Evolutionary conservation across 2,888 invertebrate genomes (phyloP).

Genomic region (Drosophila eohydei): DNA sequence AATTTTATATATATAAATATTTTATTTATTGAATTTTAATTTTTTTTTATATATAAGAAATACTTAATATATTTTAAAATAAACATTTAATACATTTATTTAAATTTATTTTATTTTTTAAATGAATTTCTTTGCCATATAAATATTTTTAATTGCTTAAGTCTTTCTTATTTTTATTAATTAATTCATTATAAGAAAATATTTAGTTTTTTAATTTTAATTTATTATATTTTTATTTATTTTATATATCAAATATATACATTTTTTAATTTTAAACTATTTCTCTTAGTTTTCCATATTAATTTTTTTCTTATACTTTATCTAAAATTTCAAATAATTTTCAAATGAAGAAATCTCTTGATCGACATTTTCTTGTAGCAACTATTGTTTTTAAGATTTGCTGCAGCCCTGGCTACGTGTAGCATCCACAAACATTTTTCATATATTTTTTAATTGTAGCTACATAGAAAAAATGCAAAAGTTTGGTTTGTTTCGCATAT

Average conservation of each 20-base stretch:
- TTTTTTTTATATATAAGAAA: too few species aligned
- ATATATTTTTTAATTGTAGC: slow-evolving; percentile 66
- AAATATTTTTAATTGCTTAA: too few species aligned
- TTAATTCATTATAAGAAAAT: too few species aligned
- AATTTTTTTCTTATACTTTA: not conserved
- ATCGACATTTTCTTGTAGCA: too few species aligned
- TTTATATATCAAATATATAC: not conserved
- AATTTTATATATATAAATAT: too few species aligned
- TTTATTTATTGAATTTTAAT: too few species aligned
- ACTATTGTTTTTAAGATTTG: not conserved
- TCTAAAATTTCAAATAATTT: not conserved
- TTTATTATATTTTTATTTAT: not conserved
- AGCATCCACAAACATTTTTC: slow-evolving; percentile 30
- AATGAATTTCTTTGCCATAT: too few species aligned
- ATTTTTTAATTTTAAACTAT: not conserved
- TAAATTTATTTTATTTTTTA: too few species aligned
- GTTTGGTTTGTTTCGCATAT: slow-evolving; percentile 56
- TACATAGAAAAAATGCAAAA: slow-evolving; percentile 69
- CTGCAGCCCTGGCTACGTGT: slow-evolving; percentile 43
- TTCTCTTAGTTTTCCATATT: not conserved
- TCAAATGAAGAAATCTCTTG: not conserved
- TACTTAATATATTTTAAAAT: too few species aligned
- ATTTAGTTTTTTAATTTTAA: not conserved
- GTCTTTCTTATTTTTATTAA: too few species aligned
- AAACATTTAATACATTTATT: too few species aligned